phyloP scores from a whole-genome alignment of 1,140 invertebrate genomes.

The silkworm (Bombyx mori) region DNA sequence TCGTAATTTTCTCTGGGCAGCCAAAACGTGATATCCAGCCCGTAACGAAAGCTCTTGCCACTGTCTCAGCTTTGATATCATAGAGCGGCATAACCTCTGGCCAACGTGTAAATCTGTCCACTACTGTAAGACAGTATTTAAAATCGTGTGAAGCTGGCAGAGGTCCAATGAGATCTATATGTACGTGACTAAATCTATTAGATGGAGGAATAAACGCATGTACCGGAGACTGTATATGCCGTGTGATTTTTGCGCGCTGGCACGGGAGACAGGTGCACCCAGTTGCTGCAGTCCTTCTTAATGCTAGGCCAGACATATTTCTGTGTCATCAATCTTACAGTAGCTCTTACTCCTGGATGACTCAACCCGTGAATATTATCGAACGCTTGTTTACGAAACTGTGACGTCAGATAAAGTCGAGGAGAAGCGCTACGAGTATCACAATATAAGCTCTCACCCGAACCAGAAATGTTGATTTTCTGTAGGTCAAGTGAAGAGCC shows the following conservation, averaged over 20 bases:
- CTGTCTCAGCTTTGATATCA: slow-evolving; percentile 28
- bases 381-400: not conserved
- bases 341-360: not conserved
- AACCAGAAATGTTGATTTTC: not conserved
- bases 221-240: not conserved
- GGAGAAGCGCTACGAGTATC: not conserved
- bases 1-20: slow-evolving; percentile 36
- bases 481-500: not conserved
- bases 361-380: not conserved
- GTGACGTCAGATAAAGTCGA: not conserved
- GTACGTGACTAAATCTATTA: slow-evolving; percentile 12
- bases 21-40: slow-evolving; percentile 54
- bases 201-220: not conserved
- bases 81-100: slow-evolving; percentile 28
- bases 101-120: slow-evolving; percentile 37
- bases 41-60: slow-evolving; percentile 2
- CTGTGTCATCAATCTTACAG: not conserved
- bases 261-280: not conserved
- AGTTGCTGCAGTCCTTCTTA: slow-evolving; percentile 1
- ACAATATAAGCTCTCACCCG: not conserved
- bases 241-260: slow-evolving; percentile 1
- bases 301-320: slow-evolving; percentile 4
- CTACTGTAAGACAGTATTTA: slow-evolving; percentile 28
- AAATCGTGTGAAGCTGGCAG: slow-evolving; percentile 18
- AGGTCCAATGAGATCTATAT: slow-evolving; percentile 44